Evolutionary conservation across 2,113 vertebrate genomes (phyloP), one percentile per base, ranked within the genome.

Genomic region (Oreamnos americanus): DNA sequence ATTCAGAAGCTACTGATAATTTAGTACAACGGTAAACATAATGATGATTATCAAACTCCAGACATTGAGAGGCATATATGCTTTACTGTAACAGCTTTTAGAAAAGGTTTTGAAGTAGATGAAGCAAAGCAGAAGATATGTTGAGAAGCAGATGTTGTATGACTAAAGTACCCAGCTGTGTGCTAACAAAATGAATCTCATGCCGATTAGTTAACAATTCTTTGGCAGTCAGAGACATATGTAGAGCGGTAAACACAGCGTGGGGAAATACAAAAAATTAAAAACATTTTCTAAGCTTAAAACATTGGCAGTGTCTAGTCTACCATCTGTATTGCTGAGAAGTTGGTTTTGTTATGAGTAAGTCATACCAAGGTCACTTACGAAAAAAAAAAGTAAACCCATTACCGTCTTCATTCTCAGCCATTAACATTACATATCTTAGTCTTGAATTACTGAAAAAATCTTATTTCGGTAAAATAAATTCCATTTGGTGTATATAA

Each of bases 121-220:
- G 97, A 98, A 94, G 97, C 97, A 98, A 99, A 98, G 91, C 94
- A 97, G 96, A 97, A 99, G 98, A 98, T 99, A 97, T 93, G 97
- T 97, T 96, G 98, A 98, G 98, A 99, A 99, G 98, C 98, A 99
- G 99, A 98, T 99, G 99, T 98, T 98, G 97, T 97, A 96, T 98
- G 98, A 98, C 98, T 98, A 83, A 97, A 99, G 97, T 99, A 98
- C 98, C 99, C 99, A 99, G 99, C 99, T 99, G 99, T 98, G 98
- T 92, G 96, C 98, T 98, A 98, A 98, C 98, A 98, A 96, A 99
- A 98, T 98, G 95, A 98, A 98, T 98, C 97, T 98, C 98, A 94
- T 98, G 98, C 98, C 97, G 87, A 98, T 99, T 98, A 99, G 97
- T 98, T 99, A 99, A 99, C 99, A 99, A 97, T 98, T 99, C 98